Percentiles rank a stretch among this genome's conserved stretches.
phyloP scores from a whole-genome alignment of 2,888 invertebrate species.

The Acanthopleura granulata region DNA sequence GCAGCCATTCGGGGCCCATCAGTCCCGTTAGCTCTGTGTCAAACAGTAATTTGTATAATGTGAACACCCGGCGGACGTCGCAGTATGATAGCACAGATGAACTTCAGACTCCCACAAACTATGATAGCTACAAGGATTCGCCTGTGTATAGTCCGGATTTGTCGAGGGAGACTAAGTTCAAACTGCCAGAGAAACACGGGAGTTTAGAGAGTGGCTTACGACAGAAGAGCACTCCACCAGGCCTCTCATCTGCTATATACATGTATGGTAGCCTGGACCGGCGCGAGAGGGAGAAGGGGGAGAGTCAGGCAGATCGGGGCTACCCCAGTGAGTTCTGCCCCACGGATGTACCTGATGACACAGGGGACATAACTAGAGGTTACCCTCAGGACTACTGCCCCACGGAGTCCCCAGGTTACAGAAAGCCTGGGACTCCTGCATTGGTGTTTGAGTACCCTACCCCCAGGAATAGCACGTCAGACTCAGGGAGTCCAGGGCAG shows the following conservation, averaged over 20 bases:
- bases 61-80: constrained; percentile 68
- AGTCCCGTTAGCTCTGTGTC: constrained; percentile 37
- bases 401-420: neutral
- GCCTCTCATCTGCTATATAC: constrained; percentile 5
- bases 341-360: constrained; percentile 7
- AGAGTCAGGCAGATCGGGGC: neutral
- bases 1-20: constrained; percentile 25
- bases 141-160: neutral
- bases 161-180: constrained; percentile 32
- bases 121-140: constrained; percentile 30
- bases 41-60: constrained; percentile 68
- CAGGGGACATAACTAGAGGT: neutral
- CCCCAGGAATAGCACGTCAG: neutral
- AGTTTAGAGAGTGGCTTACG: constrained; percentile 59
- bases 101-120: constrained; percentile 48
- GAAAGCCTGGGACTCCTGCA: neutral
- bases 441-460: constrained; percentile 1
- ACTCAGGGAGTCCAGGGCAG: neutral
- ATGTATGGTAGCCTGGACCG: constrained; percentile 14
- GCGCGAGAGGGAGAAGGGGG: neutral
- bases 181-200: constrained; percentile 49
- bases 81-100: constrained; percentile 64
- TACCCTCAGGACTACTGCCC: constrained; percentile 16
- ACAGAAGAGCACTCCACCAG: constrained; percentile 22
- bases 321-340: constrained; percentile 14